phyloP scores from a whole-genome alignment of 2,113 vertebrate genomes.

The Psilopsiagon aymara region DNA sequence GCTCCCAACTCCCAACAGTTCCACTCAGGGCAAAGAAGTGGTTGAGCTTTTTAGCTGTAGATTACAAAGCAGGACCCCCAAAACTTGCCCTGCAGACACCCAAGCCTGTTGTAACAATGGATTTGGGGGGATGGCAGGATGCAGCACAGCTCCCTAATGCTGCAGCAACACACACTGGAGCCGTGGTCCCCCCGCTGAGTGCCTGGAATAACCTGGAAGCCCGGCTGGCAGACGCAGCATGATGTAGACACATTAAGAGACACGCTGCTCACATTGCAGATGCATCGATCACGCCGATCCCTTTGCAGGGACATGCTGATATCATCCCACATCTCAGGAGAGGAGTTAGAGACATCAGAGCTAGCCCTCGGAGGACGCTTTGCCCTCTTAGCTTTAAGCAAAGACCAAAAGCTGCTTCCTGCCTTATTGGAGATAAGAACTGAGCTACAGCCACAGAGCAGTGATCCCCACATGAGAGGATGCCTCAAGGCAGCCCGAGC shows the following conservation, averaged over 20 bases:
- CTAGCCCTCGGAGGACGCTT: not conserved
- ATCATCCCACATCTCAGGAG: not conserved
- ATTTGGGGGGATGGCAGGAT: not conserved
- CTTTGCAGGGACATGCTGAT: not conserved
- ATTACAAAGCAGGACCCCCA: not conserved
- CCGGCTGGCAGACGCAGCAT: not conserved
- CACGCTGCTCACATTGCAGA: not conserved
- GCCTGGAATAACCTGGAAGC: not conserved
- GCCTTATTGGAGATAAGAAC: not conserved
- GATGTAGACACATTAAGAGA: not conserved
- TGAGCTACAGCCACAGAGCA: not conserved
- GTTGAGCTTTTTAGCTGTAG: not conserved
- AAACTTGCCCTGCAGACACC: not conserved
- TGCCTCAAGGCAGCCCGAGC: not conserved
- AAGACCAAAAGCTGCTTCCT: not conserved
- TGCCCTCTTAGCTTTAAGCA: not conserved
- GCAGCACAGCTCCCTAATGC: not conserved
- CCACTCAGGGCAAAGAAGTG: not conserved
- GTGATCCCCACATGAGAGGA: not conserved
- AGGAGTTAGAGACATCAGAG: not conserved
- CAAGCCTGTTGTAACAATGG: not conserved
- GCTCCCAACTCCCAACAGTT: not conserved
- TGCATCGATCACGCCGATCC: not conserved
- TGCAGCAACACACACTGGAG: accelerated
- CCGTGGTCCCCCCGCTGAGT: accelerated